Base-by-base conservation (phyloP, 2,888 invertebrate genomes). In the Caenorhabditis imperialis region DNA sequence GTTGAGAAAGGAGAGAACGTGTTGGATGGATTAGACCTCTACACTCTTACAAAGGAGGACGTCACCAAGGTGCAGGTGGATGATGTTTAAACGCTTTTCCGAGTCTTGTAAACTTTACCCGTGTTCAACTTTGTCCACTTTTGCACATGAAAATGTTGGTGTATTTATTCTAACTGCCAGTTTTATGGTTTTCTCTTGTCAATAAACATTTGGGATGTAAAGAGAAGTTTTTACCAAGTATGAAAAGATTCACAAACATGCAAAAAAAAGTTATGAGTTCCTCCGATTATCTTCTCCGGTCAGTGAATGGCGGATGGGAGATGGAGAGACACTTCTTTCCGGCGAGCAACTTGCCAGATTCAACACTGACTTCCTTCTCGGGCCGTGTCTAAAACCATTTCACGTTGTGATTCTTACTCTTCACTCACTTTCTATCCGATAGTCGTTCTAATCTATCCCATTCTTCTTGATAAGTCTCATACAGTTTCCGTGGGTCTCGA, bases 381-480 rank as follows among this genome's bases (percentile, higher is more conserved):
- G 74, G 16, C 78, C 77, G 38, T 77, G 65, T 30, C 73, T 79
- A 47, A 58, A 69, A 42, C 10, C 7, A 6, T 22, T 27, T 18
- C 3, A 14, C 14, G 25, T 20, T n/a, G 22, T 25, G 14, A 1
- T 23, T 18, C 8, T 33, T 8, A 38, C 27, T 16, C 10, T 20
- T 18, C 10, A 25, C 54, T 38, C 20, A 77, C 77, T 74, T 77
- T 51, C 54, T 60, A 44, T 78, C 82, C 2, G 79, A 79, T 18
- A 83, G 54, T 20, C 84, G 70, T 48, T 86, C 85, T 38, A 86
- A 55, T 67, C 86, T 65, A 22, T 83, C 83, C 86, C 86, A 86
- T 74, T 86, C 86, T 48, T 81, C 81, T 69, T 85, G 84, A 72
- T 86, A 86, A 14, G 86, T 86, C 50, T 84, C 86, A 65, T 82